phyloP scores from a whole-genome alignment of 2,888 invertebrate species.

The Catocala fraxini region DNA sequence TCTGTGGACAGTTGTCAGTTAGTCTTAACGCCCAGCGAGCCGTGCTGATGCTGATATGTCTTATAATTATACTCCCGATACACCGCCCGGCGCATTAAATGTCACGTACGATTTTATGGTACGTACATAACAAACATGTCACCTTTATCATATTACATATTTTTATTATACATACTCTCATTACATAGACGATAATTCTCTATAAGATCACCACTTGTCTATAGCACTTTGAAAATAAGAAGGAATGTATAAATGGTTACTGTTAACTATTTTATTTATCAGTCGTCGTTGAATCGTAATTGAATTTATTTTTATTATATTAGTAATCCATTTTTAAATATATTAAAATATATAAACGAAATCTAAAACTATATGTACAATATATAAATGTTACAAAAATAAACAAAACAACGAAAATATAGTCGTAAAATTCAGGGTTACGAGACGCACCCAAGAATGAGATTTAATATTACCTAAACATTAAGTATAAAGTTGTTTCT shows the following conservation, averaged over 20 bases:
- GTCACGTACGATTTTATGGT: conserved; percentile 36
- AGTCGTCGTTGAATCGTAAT: conserved; percentile 36
- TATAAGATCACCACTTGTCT: conserved; percentile 20
- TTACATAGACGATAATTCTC: conserved; percentile 12
- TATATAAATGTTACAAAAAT: conserved; percentile 44
- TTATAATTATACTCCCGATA: conserved; percentile 58
- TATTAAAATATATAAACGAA: conserved; percentile 42
- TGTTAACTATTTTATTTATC: conserved; percentile 39
- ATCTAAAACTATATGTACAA: conserved; percentile 49
- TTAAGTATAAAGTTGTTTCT: conserved; percentile 19
- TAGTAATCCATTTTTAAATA: conserved; percentile 18
- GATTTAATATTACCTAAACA: conserved; percentile 34
- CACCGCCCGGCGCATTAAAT: conserved; percentile 38
- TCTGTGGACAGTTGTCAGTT: conserved; percentile 56
- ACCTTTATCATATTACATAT: conserved; percentile 18
- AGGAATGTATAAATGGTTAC: conserved; percentile 46
- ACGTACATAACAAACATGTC: conserved; percentile 27
- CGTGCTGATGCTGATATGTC: conserved; percentile 58
- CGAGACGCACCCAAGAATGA: conserved; percentile 23
- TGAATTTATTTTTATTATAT: conserved; percentile 31
- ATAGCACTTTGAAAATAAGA: conserved; percentile 22
- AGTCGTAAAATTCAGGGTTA: conserved; percentile 29
- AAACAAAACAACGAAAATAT: conserved; percentile 42
- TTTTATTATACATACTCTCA: conserved; percentile 21
- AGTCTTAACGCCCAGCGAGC: conserved; percentile 49